Evolutionary conservation across 64 coral and sea anemone genomes (phyloP), one percentile per base, ranked within the genome.

Genomic region (Montipora sp.): DNA sequence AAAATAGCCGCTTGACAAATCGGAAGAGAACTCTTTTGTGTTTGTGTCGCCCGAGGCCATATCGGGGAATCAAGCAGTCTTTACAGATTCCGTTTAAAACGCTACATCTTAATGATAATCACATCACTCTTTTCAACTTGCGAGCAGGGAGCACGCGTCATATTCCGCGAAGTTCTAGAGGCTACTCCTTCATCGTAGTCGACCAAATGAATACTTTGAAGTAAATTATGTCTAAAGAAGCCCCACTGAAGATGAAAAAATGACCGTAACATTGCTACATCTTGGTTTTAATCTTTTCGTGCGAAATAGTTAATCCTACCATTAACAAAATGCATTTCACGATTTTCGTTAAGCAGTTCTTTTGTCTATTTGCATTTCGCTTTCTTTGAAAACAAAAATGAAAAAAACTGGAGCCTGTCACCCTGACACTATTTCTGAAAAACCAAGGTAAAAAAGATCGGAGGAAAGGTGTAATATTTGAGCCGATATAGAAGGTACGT

Each of bases 11-110:
- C 8, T 68, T 84, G 81, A 84, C 55, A 85, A 51, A 15, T 7
- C 44, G 44, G 82, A 50, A 72, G 66, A 71, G 47, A 72, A 8
- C 45, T 51, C 82, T 85, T 85, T 85, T 72, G 82, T 85, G 44
- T 50, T 20, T 6, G 1, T 19, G 43, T 85, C 46, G 82, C 82
- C 82, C 71, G 36, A 8, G 59, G 82, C 14, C 47, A 85, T 22
- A 11, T 48, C 14, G 16, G 11, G 14, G 14, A 63, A 63, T 14
- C 3, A 63, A 15, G 14, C 60, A 63, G 49, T 18, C 47, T 78
- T 51, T 76, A 48, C 63, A 57, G 13, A 22, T 45, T 8, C 12
- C 9, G 23, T 83, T 67, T 83, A 60, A 83, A 63, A 43, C 22
- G 58, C 16, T 7, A 83, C 50, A n/a, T 46, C 14, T 51, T 5